Conservation (phyloP, 2,113 vertebrate genomes). For the Strix uralensis region DNA sequence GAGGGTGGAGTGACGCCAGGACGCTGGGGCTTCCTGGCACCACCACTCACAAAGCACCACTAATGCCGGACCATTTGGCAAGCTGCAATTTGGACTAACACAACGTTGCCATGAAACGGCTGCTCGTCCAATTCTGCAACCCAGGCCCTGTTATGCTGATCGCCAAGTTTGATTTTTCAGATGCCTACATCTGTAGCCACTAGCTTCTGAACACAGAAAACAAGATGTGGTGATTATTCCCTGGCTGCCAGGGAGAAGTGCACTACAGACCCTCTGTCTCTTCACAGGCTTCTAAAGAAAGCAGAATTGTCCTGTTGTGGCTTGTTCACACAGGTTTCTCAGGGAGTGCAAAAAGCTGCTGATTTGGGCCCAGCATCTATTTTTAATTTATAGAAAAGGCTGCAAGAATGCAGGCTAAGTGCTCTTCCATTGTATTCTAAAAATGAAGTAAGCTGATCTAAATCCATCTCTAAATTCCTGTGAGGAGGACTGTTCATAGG, state of each 20-base stretch:
- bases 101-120: neutral
- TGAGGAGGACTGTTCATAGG: constrained; percentile 25
- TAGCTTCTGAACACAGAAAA: neutral
- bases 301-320: neutral
- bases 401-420: constrained; percentile 32
- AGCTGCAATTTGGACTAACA: neutral
- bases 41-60: neutral
- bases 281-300: neutral
- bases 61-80: neutral
- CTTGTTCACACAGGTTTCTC: neutral
- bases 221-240: neutral
- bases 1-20: neutral
- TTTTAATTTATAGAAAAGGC: constrained; percentile 42
- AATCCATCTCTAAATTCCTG: constrained; percentile 52
- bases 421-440: constrained; percentile 30
- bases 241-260: neutral
- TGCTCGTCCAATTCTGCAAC: neutral
- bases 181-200: neutral
- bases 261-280: neutral
- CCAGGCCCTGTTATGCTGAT: neutral
- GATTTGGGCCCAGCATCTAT: constrained; percentile 27
- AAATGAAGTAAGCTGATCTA: constrained; percentile 44
- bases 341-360: neutral
- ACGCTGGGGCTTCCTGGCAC: neutral
- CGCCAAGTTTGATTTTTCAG: neutral